Conservation (phyloP, 2,888 invertebrate genomes). For the Oeneis ivallda region DNA sequence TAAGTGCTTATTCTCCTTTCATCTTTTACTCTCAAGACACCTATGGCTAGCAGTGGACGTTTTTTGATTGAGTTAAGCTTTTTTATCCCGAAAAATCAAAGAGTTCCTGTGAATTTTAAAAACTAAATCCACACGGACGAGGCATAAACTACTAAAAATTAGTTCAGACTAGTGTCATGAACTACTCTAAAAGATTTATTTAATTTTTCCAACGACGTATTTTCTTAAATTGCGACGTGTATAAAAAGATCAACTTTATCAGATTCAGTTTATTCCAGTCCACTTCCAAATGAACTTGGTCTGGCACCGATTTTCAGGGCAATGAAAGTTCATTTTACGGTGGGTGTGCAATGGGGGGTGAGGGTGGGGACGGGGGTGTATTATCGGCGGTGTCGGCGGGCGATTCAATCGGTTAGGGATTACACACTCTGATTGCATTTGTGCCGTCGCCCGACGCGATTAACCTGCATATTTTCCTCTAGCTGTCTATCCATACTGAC, state of each 20-base stretch:
- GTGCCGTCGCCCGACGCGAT: constrained; percentile 34
- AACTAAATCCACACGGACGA: no score
- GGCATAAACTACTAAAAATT: no score
- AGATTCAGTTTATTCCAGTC: neutral
- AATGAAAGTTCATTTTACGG: neutral
- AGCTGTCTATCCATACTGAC: neutral
- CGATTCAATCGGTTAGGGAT: constrained; percentile 41
- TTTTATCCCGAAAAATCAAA: no score
- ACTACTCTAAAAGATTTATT: neutral
- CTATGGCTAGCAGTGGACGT: no score
- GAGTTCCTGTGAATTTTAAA: no score
- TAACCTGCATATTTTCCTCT: constrained; percentile 30
- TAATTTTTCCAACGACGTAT: neutral
- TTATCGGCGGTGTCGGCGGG: constrained; percentile 35
- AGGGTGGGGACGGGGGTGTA: constrained; percentile 5
- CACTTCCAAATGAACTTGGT: neutral
- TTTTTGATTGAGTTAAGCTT: no score
- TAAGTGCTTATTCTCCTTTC: no score
- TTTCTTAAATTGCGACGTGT: neutral
- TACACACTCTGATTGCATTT: constrained; percentile 42
- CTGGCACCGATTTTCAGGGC: neutral
- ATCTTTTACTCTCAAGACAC: no score
- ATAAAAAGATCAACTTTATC: neutral
- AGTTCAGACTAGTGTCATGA: no score
- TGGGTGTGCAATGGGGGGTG: constrained; percentile 19